Evolutionary conservation across 2,113 vertebrate species (phyloP).

Genomic region (Forbesichthys agassizii): DNA sequence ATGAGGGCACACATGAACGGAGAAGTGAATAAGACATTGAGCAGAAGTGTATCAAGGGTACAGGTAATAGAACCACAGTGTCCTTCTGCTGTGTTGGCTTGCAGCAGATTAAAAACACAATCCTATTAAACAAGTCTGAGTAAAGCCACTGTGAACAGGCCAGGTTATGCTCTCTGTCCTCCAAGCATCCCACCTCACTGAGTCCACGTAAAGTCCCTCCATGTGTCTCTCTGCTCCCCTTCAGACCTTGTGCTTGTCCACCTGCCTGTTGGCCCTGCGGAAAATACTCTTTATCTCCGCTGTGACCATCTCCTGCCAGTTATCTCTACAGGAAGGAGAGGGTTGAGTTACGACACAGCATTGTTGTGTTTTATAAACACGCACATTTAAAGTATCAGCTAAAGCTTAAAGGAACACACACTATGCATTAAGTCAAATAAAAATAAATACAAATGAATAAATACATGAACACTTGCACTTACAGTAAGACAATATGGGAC

Average conservation of each 20-base stretch:
- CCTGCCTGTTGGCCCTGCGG: slow-evolving; percentile 73
- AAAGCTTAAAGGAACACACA: background rate
- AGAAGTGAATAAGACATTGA: slow-evolving; percentile 39
- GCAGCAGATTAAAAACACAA: slow-evolving; percentile 75
- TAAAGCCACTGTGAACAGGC: slow-evolving; percentile 68
- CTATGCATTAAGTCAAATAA: background rate
- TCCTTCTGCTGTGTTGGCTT: slow-evolving; percentile 75
- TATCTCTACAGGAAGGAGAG: slow-evolving; percentile 70
- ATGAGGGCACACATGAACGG: slow-evolving; percentile 40
- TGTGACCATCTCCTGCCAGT: slow-evolving; percentile 83
- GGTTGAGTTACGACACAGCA: background rate
- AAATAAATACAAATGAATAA: background rate
- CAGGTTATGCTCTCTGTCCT: slow-evolving; percentile 41
- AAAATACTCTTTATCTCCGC: slow-evolving; percentile 86
- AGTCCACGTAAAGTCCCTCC: background rate
- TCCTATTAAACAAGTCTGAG: slow-evolving; percentile 79
- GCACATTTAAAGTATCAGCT: background rate
- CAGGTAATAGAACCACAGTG: slow-evolving; percentile 38
- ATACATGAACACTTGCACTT: background rate
- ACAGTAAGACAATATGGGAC: background rate
- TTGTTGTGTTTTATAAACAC: background rate
- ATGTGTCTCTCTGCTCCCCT: background rate
- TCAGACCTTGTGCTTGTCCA: slow-evolving; percentile 74
- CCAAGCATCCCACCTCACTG: slow-evolving; percentile 2
- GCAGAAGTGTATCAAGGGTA: slow-evolving; percentile 34